Percentiles rank a stretch among this genome's conserved stretches.
Evolutionary conservation across 2,888 invertebrate species (phyloP).

Genomic region (Dimorphilus gyrociliatus): DNA sequence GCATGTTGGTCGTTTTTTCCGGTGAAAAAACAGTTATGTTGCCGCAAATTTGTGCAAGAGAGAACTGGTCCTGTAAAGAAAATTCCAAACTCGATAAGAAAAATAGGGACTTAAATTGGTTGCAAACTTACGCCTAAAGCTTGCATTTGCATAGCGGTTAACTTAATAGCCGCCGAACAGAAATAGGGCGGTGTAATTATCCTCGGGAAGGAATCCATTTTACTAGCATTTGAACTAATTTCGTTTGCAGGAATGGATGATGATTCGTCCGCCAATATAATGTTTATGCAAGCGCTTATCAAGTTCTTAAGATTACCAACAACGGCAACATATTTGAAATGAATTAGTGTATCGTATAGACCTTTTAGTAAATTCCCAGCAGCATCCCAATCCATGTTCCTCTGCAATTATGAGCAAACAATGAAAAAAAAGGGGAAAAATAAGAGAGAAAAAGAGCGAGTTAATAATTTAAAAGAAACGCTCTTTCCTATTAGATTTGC

Average conservation of each 20-base stretch:
- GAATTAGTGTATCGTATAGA: constrained; percentile 76
- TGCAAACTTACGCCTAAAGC: constrained; percentile 71
- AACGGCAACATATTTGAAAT: constrained; percentile 75
- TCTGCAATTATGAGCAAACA: constrained; percentile 40
- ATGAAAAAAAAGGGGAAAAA: not conserved
- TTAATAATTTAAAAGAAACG: not conserved
- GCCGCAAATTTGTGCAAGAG: constrained; percentile 80
- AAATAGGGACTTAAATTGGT: too few relatives aligned
- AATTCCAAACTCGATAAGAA: constrained; percentile 1
- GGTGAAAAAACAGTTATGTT: constrained; percentile 72
- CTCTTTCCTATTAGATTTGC: not conserved
- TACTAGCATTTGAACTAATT: too few relatives aligned
- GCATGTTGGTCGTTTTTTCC: constrained; percentile 78
- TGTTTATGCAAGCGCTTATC: constrained; percentile 39
- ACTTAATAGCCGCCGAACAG: constrained; percentile 82
- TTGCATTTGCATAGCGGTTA: constrained; percentile 83
- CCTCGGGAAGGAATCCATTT: too few relatives aligned
- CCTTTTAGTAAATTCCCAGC: constrained; percentile 83
- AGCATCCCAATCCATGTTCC: constrained; percentile 93
- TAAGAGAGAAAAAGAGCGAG: not conserved
- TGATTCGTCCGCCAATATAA: constrained; percentile 55
- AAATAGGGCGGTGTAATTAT: constrained; percentile 68
- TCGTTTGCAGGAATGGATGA: too few relatives aligned
- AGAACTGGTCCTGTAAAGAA: constrained; percentile 33
- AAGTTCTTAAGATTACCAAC: constrained; percentile 36